These are phyloP conservation scores for Priocnemis perturbator DNA, from an alignment of 2,888 invertebrate species.

Conservation along the genomic window DNA sequence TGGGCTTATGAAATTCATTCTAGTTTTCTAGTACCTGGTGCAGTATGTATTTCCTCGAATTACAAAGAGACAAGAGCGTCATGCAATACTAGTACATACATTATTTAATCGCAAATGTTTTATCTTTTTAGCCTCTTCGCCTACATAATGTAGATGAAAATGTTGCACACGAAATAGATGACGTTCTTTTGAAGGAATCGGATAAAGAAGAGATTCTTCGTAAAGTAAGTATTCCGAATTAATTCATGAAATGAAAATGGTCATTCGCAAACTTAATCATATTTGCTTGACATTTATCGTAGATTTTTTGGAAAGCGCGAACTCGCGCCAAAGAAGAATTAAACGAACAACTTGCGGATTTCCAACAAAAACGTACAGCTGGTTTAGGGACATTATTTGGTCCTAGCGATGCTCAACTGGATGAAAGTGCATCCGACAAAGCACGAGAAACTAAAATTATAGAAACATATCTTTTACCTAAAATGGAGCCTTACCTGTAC, in stretches of 20 bases:
- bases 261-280: background rate
- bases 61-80: background rate
- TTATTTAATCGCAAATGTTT: conserved; percentile 52
- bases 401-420: conserved; percentile 86
- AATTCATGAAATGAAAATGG: conserved; percentile 8
- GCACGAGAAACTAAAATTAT: conserved; percentile 85
- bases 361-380: conserved; percentile 91
- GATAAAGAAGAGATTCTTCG: conserved; percentile 94
- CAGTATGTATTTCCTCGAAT: conserved; percentile 78
- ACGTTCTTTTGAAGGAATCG: conserved; percentile 87
- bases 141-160: conserved; percentile 89
- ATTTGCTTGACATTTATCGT: conserved; percentile 35
- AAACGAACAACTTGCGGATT: conserved; percentile 87
- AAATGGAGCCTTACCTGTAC: conserved; percentile 83
- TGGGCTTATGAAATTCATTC: conserved; percentile 99
- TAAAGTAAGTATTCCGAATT: conserved; percentile 77
- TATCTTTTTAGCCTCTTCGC: conserved; percentile 83
- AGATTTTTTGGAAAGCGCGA: conserved; percentile 91
- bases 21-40: conserved; percentile 93
- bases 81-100: no score
- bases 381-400: conserved; percentile 94
- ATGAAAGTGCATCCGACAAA: conserved; percentile 88
- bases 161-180: conserved; percentile 92
- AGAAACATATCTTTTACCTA: conserved; percentile 84
- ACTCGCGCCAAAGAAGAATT: conserved; percentile 89